Conservation (phyloP, 1,140 invertebrate species). For the Scaptodrosophila lebanonensis region DNA sequence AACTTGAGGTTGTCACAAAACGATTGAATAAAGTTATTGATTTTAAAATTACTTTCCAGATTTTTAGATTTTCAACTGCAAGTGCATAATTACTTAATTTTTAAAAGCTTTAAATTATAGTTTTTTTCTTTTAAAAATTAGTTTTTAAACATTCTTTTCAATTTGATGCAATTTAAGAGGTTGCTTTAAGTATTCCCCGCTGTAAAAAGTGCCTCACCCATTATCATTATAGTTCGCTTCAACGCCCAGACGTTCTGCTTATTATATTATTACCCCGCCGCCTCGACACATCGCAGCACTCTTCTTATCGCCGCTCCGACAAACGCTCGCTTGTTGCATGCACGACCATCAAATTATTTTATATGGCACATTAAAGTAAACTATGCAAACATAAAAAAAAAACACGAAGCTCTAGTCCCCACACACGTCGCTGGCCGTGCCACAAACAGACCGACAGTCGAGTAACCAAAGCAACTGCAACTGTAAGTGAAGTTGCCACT, state of each 20-base stretch:
- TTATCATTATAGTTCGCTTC: constrained; percentile 46
- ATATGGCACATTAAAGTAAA: constrained; percentile 68
- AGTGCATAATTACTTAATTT: too few species aligned
- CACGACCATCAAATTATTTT: constrained; percentile 66
- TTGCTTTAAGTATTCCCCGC: too few species aligned
- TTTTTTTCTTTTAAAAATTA: too few species aligned
- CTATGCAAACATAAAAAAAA: constrained; percentile 21
- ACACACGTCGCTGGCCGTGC: neutral
- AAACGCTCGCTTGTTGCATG: constrained; percentile 36
- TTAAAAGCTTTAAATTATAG: too few species aligned
- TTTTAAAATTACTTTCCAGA: too few species aligned
- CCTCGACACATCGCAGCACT: neutral
- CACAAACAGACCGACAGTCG: constrained; percentile 13
- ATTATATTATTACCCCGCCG: constrained; percentile 37
- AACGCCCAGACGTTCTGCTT: constrained; percentile 49
- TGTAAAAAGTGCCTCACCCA: constrained; percentile 43
- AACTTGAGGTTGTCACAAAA: too few species aligned
- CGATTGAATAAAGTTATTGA: too few species aligned
- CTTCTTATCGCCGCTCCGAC: neutral
- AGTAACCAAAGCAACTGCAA: neutral
- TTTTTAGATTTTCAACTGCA: too few species aligned
- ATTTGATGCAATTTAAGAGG: too few species aligned
- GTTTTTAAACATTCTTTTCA: too few species aligned
- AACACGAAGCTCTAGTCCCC: constrained; percentile 20
- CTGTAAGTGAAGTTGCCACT: constrained; percentile 9